These are phyloP conservation scores for Drosophila kikkawai DNA, from an alignment of 1,140 invertebrate species.

Conservation along the genomic window DNA sequence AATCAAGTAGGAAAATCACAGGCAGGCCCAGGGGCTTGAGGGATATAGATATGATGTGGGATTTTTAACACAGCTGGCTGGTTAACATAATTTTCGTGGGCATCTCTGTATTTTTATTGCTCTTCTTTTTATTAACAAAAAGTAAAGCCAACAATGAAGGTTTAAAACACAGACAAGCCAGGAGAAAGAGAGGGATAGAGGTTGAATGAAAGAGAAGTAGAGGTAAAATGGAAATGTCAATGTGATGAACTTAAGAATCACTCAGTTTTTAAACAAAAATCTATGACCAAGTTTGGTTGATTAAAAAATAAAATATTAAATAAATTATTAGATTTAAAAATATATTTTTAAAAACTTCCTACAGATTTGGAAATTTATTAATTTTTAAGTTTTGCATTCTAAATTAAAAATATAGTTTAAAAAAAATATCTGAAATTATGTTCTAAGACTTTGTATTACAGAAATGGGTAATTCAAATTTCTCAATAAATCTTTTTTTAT, in stretches of 20 bases:
- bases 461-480: background rate
- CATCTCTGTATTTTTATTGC: constrained; percentile 41
- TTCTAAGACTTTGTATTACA: background rate
- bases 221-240: background rate
- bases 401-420: background rate
- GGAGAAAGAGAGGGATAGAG: constrained; percentile 10
- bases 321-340: background rate
- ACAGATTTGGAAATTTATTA: too few relatives aligned
- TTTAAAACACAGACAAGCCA: constrained; percentile 53
- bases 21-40: background rate
- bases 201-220: background rate
- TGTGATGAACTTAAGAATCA: background rate
- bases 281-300: accelerated
- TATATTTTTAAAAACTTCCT: too few relatives aligned
- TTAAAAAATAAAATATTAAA: background rate
- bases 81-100: constrained; percentile 84
- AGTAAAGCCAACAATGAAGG: constrained; percentile 43
- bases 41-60: constrained; percentile 58
- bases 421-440: background rate
- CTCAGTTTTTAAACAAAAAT: background rate
- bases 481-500: background rate
- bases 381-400: background rate
- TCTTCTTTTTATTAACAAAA: constrained; percentile 36
- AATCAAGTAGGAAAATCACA: background rate
- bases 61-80: constrained; percentile 75